Evolutionary conservation across 2,888 invertebrate species (phyloP).

Genomic region (Trichacis sp.): DNA sequence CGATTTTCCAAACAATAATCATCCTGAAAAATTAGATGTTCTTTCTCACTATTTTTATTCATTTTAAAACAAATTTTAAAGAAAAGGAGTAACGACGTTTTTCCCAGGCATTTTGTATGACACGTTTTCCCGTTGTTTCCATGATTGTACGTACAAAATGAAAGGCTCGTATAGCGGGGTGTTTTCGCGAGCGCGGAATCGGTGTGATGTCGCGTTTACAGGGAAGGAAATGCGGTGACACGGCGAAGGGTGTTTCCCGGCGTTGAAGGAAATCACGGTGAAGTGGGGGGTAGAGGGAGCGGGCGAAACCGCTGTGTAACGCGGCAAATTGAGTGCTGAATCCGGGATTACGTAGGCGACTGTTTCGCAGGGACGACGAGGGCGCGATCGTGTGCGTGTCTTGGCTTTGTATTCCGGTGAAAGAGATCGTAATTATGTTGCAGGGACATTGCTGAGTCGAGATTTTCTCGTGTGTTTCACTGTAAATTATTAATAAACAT

Average conservation of each 20-base stretch:
- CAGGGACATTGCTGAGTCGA: too few relatives aligned
- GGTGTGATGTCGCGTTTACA: conserved; percentile 26
- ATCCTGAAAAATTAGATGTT: too few relatives aligned
- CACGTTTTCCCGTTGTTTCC: background rate
- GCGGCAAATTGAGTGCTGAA: conserved; percentile 68
- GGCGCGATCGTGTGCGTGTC: too few relatives aligned
- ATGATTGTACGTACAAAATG: background rate
- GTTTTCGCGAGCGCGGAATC: conserved; percentile 3
- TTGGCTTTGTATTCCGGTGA: too few relatives aligned
- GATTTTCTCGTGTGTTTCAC: too few relatives aligned
- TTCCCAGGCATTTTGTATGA: background rate
- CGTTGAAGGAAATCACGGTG: conserved; percentile 20
- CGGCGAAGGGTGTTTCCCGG: conserved; percentile 31
- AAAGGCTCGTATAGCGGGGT: background rate
- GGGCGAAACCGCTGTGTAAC: conserved; percentile 49
- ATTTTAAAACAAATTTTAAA: too few relatives aligned
- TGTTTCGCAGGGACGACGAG: conserved; percentile 10
- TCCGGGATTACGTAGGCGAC: conserved; percentile 64
- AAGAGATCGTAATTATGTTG: background rate
- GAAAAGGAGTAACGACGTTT: background rate
- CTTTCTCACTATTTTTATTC: too few relatives aligned
- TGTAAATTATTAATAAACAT: too few relatives aligned
- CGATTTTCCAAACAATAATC: too few relatives aligned
- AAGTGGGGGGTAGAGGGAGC: conserved; percentile 21
- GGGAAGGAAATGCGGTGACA: conserved; percentile 41